Evolutionary conservation across 1,140 invertebrate genomes (phyloP).

Genomic region (Atta cephalotes): DNA sequence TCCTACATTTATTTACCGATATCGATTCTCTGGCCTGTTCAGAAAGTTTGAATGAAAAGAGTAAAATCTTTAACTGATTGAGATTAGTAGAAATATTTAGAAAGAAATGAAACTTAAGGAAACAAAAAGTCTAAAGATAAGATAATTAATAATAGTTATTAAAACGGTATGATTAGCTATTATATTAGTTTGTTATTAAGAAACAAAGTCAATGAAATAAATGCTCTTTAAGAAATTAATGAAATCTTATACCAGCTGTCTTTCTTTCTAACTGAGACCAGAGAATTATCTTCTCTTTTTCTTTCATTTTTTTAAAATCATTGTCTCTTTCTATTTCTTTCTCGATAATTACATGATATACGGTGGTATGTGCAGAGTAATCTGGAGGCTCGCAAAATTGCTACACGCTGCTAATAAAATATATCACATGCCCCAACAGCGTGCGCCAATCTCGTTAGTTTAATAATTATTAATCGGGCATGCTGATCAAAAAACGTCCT

Average conservation of each 20-base stretch:
- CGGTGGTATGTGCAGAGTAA: slow-evolving; percentile 75
- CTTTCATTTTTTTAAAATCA: slow-evolving; percentile 38
- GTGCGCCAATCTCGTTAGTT: slow-evolving; percentile 46
- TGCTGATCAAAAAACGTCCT: slow-evolving; percentile 59
- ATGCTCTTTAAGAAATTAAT: neutral
- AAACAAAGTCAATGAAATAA: neutral
- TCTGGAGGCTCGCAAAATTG: slow-evolving; percentile 73
- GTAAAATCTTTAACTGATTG: neutral
- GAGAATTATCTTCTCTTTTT: slow-evolving; percentile 59
- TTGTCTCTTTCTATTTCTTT: slow-evolving; percentile 64
- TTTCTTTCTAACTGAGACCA: slow-evolving; percentile 38
- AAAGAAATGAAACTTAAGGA: neutral
- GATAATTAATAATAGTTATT: neutral
- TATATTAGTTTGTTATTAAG: neutral
- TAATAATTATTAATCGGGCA: slow-evolving; percentile 42
- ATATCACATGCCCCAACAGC: slow-evolving; percentile 42
- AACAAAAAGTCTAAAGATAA: neutral
- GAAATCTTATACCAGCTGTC: neutral
- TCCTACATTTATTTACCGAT: slow-evolving; percentile 25
- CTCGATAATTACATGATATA: slow-evolving; percentile 64
- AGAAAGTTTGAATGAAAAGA: neutral
- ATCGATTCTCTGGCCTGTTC: slow-evolving; percentile 51
- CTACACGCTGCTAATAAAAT: slow-evolving; percentile 71
- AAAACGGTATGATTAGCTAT: neutral
- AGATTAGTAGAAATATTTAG: neutral